These are phyloP conservation scores for Laticauda colubrina DNA, from an alignment of 2,113 vertebrate genomes.

Conservation along the genomic window DNA sequence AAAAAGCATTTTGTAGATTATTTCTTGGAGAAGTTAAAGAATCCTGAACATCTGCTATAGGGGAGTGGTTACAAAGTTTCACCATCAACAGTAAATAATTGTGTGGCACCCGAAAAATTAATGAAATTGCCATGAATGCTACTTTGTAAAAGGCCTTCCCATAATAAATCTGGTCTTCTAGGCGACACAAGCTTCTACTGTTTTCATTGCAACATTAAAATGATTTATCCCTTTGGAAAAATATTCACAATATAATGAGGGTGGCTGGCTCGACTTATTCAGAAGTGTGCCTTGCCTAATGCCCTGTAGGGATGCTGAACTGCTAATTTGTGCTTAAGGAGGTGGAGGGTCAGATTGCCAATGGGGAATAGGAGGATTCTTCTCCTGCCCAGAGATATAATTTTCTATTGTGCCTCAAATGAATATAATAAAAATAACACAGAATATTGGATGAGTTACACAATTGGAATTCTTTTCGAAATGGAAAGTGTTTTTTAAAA, in stretches of 20 bases:
- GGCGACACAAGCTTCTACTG: background rate
- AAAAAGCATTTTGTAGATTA: conserved; percentile 1
- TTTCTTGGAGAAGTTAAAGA: background rate
- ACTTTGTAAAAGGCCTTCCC: background rate
- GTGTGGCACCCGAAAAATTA: background rate
- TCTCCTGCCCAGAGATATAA: background rate
- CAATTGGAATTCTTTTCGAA: background rate
- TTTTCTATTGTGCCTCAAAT: background rate
- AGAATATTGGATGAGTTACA: background rate
- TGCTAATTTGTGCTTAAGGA: background rate
- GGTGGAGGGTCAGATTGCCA: background rate
- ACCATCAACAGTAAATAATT: background rate
- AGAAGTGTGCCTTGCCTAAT: background rate
- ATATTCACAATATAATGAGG: background rate
- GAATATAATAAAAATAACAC: background rate
- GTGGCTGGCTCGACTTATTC: background rate
- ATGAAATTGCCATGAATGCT: background rate
- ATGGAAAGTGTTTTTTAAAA: background rate
- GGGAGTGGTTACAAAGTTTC: background rate
- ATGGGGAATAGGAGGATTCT: background rate
- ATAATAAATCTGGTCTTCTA: background rate
- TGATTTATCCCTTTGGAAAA: background rate
- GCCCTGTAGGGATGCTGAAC: background rate
- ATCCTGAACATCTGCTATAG: background rate
- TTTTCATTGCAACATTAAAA: background rate